These are phyloP conservation scores for Liasis olivaceus DNA, from an alignment of 2,797 vertebrate species.

Conservation along the genomic window DNA sequence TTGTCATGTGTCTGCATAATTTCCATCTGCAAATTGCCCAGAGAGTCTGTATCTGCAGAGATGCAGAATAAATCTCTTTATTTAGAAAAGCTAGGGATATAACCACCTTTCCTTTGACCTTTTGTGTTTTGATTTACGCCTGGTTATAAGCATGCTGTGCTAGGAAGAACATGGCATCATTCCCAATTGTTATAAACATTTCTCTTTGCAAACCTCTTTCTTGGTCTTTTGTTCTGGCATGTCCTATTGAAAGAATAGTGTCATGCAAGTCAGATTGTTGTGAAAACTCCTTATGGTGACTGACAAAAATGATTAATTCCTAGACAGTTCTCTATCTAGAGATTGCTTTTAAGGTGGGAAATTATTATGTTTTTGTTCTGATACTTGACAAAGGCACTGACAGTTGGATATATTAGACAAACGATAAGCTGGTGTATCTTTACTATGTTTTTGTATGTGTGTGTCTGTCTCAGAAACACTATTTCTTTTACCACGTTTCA, in stretches of 20 bases:
- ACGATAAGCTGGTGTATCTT: background rate
- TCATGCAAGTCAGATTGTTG: slow-evolving; percentile 16
- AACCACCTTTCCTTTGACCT: slow-evolving; percentile 53
- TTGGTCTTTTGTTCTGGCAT: slow-evolving; percentile 42
- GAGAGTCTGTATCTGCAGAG: slow-evolving; percentile 59
- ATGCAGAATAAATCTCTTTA: slow-evolving; percentile 38
- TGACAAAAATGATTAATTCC: slow-evolving; percentile 43
- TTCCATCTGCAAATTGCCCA: slow-evolving; percentile 56
- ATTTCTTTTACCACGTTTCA: slow-evolving; percentile 43
- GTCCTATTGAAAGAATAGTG: background rate
- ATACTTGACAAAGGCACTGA: background rate
- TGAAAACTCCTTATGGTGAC: background rate
- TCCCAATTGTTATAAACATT: slow-evolving; percentile 47
- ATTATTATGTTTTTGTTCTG: slow-evolving; percentile 12
- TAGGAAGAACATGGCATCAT: slow-evolving; percentile 47
- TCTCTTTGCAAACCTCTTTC: slow-evolving; percentile 51
- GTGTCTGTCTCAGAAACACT: slow-evolving; percentile 15
- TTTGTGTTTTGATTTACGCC: slow-evolving; percentile 55
- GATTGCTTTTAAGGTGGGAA: slow-evolving; percentile 36
- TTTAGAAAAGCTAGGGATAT: slow-evolving; percentile 51
- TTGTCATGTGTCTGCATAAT: slow-evolving; percentile 53
- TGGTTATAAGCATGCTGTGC: slow-evolving; percentile 48
- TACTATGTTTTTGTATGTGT: background rate
- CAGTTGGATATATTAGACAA: slow-evolving; percentile 19
- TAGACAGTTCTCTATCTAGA: slow-evolving; percentile 31